Evolutionary conservation across 2,888 invertebrate species (phyloP).

Genomic region (Chloromyia formosa): DNA sequence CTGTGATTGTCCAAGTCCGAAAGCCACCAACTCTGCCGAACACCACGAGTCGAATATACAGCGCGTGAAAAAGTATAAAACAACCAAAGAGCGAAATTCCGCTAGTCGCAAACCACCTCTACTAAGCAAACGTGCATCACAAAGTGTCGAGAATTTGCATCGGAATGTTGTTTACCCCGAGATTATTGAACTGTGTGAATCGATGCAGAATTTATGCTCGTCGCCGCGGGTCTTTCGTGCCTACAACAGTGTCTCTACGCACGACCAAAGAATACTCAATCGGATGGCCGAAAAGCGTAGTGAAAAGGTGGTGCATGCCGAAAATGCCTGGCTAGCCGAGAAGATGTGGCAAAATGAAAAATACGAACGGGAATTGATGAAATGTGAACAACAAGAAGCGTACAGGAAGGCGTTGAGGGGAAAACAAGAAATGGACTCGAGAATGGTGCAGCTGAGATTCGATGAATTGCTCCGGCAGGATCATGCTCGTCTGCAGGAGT

Average conservation of each 20-base stretch:
- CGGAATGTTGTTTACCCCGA: slow-evolving; percentile 26
- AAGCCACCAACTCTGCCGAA: neutral
- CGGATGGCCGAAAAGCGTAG: slow-evolving; percentile 62
- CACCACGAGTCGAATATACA: neutral
- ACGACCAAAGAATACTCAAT: slow-evolving; percentile 62
- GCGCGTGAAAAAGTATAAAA: slow-evolving; percentile 31
- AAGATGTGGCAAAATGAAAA: slow-evolving; percentile 64
- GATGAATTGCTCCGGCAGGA: slow-evolving; percentile 60
- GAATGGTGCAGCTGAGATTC: slow-evolving; percentile 59
- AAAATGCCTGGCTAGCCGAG: slow-evolving; percentile 62
- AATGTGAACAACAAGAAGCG: slow-evolving; percentile 61
- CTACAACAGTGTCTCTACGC: slow-evolving; percentile 58
- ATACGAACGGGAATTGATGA: slow-evolving; percentile 59
- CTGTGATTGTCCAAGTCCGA: slow-evolving; percentile 32
- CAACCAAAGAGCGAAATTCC: slow-evolving; percentile 7
- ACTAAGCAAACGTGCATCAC: neutral
- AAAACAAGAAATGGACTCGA: slow-evolving; percentile 61
- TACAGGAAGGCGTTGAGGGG: slow-evolving; percentile 59
- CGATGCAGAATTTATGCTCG: slow-evolving; percentile 60
- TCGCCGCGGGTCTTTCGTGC: slow-evolving; percentile 59
- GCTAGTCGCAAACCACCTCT: neutral
- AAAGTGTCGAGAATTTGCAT: slow-evolving; percentile 2
- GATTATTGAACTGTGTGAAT: slow-evolving; percentile 55
- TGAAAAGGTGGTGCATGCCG: slow-evolving; percentile 57
- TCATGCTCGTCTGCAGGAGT: slow-evolving; percentile 53